These are phyloP conservation scores for Drosophila falleni DNA, from an alignment of 2,888 invertebrate species.

Conservation along the genomic window DNA sequence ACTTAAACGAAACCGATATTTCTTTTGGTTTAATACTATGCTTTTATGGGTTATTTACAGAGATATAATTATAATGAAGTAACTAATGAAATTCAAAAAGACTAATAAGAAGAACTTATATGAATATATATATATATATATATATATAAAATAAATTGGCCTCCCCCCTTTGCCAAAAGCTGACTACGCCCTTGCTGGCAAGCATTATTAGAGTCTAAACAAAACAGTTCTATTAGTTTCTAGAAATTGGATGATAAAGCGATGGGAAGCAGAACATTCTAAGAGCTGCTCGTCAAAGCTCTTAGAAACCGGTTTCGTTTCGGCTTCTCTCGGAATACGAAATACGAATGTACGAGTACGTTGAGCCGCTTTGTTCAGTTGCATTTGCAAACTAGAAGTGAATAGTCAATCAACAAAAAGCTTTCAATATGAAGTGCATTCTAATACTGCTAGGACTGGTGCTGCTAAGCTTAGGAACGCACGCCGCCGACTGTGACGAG, in stretches of 20 bases:
- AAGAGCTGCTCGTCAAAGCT: neutral
- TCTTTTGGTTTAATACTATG: no score
- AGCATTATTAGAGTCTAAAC: neutral
- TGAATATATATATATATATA: neutral
- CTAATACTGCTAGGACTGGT: conserved; percentile 60
- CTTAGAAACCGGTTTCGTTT: conserved; percentile 12
- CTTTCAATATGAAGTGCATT: conserved; percentile 66
- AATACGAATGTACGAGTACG: neutral
- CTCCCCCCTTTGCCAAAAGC: neutral
- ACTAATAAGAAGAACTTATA: no score
- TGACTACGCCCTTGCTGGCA: neutral
- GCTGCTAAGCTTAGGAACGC: conserved; percentile 31
- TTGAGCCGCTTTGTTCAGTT: conserved; percentile 33
- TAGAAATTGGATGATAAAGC: neutral
- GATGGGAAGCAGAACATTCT: neutral
- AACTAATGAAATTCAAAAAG: no score
- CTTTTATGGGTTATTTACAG: no score
- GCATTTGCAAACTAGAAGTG: conserved; percentile 41
- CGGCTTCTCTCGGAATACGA: neutral
- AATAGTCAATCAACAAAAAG: conserved; percentile 32
- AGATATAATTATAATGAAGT: no score
- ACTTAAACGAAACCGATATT: no score
- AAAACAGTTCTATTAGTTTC: conserved; percentile 2
- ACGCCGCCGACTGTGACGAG: conserved; percentile 64
- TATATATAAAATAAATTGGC: neutral